Conservation (phyloP, 1,140 invertebrate species). For the Diploscapter pachys region DNA sequence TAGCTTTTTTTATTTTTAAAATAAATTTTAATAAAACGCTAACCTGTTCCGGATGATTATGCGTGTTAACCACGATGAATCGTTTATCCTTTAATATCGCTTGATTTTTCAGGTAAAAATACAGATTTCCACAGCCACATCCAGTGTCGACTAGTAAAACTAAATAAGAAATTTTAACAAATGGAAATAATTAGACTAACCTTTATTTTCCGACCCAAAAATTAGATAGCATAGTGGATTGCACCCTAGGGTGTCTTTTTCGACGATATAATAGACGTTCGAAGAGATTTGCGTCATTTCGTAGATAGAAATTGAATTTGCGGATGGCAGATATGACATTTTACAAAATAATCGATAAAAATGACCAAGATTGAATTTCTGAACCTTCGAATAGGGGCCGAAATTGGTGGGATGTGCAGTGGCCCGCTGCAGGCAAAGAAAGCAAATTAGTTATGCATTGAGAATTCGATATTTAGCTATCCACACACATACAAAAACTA, state of each 20-base stretch:
- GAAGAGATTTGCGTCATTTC: constrained; percentile 18
- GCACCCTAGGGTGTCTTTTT: constrained; percentile 19
- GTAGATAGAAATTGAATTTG: too few relatives aligned
- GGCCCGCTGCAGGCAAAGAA: too few relatives aligned
- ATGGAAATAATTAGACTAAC: neutral
- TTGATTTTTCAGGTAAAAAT: constrained; percentile 26
- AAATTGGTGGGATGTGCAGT: too few relatives aligned
- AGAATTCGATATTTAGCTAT: too few relatives aligned
- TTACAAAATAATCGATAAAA: too few relatives aligned
- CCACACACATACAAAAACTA: too few relatives aligned
- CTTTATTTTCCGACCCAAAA: constrained; percentile 14
- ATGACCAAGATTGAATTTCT: too few relatives aligned
- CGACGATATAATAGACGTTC: constrained; percentile 24
- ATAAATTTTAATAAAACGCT: neutral
- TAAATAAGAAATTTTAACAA: constrained; percentile 14
- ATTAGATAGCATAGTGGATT: constrained; percentile 30
- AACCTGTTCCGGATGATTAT: constrained; percentile 43
- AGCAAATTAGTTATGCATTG: too few relatives aligned
- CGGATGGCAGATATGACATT: too few relatives aligned
- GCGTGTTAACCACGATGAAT: constrained; percentile 41
- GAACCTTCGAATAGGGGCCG: too few relatives aligned
- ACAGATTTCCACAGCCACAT: constrained; percentile 39
- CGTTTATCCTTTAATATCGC: constrained; percentile 26
- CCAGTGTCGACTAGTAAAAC: constrained; percentile 41
- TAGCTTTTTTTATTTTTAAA: constrained; percentile 16